Evolutionary conservation across 2,888 invertebrate genomes (phyloP), one percentile per base, ranked within the genome.

Genomic region (Phyto melanocephala): DNA sequence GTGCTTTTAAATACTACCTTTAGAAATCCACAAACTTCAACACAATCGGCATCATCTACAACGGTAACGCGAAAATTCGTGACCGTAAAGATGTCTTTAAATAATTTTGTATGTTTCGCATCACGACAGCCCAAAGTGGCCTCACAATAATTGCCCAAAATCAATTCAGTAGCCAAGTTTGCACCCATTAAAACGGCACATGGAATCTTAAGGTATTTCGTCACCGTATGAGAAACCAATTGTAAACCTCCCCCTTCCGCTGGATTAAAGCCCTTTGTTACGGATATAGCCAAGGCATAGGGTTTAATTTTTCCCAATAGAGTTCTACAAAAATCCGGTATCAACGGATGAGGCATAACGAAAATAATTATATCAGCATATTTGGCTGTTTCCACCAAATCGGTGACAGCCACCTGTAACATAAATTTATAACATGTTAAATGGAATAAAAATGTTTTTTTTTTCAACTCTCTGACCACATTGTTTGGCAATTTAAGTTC

Each of bases 131-230:
- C 99, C 87, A 99, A 97, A 3, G 99, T 99, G 0, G 99, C 98
- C 92, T 99, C 99, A 91, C 99, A 99, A 92, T 99, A 99, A 91
- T 97, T 96, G 89, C 97, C 98, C 47, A 96, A 95, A 1, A 99
- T 99, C 60, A 99, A 98, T 93, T 99, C 99, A 85, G 95, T 95
- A 42, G 99, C 99, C 85, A 99, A 94, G 92, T 99, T 99, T 63
- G 99, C 99, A 63, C 99, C 99, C 99, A 99, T 99, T 76, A 99
- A 92, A 4, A 99, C 99, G 28, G 96, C 95, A 89, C 98, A 96
- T 71, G 97, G 96, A 88, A 99, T 97, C 91, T 91, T 28, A 62
- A 74, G 63, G 87, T 95, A 93, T 83, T 95, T 93, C 72, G 95
- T 94, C 88, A 99, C 98, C 83, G 98, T 96, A 89, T 97, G 96